Percentiles rank a stretch among this genome's conserved stretches.
phyloP scores from a whole-genome alignment of 2,888 invertebrate genomes.

The Chloromyia formosa region DNA sequence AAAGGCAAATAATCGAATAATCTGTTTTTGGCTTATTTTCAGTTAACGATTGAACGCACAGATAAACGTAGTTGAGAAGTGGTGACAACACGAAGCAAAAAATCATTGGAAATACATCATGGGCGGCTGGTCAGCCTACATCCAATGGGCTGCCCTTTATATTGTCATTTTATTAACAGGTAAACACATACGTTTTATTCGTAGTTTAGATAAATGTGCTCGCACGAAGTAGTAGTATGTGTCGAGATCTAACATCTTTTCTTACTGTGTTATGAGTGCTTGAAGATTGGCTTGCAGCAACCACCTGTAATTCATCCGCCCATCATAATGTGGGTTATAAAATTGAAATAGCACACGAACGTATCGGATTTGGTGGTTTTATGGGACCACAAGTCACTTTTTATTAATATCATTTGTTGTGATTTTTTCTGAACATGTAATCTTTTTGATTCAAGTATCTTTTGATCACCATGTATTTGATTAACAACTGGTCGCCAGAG shows the following conservation, averaged over 20 bases:
- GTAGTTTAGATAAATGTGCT: not conserved
- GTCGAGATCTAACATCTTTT: too few species aligned
- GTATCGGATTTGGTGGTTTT: too few species aligned
- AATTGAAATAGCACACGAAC: too few species aligned
- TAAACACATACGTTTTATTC: not conserved
- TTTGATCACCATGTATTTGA: too few species aligned
- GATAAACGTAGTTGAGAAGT: too few species aligned
- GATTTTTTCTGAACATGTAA: too few species aligned
- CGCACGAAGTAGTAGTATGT: not conserved
- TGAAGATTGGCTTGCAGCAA: not conserved
- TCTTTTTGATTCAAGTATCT: too few species aligned
- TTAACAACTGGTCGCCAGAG: too few species aligned
- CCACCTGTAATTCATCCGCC: not conserved
- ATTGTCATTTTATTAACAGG: not conserved
- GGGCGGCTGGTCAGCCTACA: conserved; percentile 17
- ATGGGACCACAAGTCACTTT: too few species aligned
- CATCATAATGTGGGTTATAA: not conserved
- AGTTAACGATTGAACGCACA: conserved; percentile 14
- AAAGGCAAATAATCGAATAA: conserved; percentile 10
- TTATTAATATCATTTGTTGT: too few species aligned
- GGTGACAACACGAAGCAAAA: too few species aligned
- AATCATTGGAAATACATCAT: not conserved
- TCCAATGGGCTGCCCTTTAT: conserved; percentile 18
- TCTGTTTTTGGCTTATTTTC: conserved; percentile 2
- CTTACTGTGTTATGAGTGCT: not conserved